phyloP scores from a whole-genome alignment of 2,888 invertebrate species.

The Sinohyriopsis cumingii region DNA sequence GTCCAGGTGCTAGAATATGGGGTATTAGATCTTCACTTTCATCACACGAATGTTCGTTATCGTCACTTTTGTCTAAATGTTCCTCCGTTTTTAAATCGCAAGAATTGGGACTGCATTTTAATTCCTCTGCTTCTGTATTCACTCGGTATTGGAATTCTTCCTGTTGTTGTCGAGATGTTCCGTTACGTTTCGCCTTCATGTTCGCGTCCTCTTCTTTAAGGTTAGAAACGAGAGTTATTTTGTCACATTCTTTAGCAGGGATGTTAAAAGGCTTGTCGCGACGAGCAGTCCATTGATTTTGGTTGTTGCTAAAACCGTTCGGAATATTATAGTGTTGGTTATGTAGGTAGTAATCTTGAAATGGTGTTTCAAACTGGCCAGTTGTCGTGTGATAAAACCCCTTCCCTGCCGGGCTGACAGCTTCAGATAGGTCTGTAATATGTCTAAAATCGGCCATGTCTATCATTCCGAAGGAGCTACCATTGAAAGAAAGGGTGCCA shows the following conservation, averaged over 20 bases:
- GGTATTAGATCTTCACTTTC: conserved; percentile 59
- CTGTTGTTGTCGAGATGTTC: conserved; percentile 12
- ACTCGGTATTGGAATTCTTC: conserved; percentile 13
- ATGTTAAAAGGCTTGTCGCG: too few species aligned
- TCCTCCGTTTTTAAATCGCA: conserved; percentile 46
- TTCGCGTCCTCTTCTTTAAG: conserved; percentile 17
- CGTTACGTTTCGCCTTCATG: background rate
- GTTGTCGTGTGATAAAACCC: conserved; percentile 28
- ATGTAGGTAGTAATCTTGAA: conserved; percentile 48
- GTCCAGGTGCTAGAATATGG: conserved; percentile 72
- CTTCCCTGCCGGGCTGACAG: conserved; percentile 38
- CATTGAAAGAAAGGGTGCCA: conserved; percentile 32
- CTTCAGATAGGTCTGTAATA: conserved; percentile 62
- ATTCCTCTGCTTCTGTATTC: conserved; percentile 16
- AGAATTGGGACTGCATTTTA: conserved; percentile 17
- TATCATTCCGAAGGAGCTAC: conserved; percentile 23
- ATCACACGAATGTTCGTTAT: conserved; percentile 44
- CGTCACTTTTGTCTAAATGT: conserved; percentile 40
- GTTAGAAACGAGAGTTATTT: background rate
- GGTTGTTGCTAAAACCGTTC: conserved; percentile 16
- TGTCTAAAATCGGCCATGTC: conserved; percentile 59
- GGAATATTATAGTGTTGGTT: conserved; percentile 27
- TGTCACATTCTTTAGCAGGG: too few species aligned
- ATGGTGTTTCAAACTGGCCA: conserved; percentile 29
- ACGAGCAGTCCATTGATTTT: too few species aligned